Evolutionary conservation across 2,888 invertebrate genomes (phyloP), one percentile per base, ranked within the genome.

Genomic region (Listrodromus nycthemerus): DNA sequence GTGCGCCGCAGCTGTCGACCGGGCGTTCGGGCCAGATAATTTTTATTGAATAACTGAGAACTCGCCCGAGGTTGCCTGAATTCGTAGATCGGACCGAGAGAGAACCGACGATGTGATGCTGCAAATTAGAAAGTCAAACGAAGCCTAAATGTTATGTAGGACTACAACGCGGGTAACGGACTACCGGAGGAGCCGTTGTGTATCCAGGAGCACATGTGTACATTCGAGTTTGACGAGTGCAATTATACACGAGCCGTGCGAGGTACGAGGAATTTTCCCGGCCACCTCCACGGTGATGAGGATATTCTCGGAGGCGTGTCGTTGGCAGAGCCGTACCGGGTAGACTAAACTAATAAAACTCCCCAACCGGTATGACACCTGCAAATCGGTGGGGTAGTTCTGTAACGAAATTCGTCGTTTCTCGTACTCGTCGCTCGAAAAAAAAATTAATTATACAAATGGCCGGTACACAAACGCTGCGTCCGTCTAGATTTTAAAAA

Each of bases 61-160:
- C 80, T 67, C 45, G 66, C 41, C 45, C 77, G 82, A 52, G 58
- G 66, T 67, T 19, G 78, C 67, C 41, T 45, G 21, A 65, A 63
- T 70, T 70, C 70, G 41, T 61, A 65, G 19, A 69, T 65, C 65
- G 41, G 24, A 55, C 63, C 21, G 41, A 5, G 16, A 37, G 50
- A n/a, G 70, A 65, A 45, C 48, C 63, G 33, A 33, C 50, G 61
- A 79, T 71, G 78, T 86, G 83, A 74, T 79, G 66, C 75, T 69
- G 69, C 81, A 82, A 86, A 86, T 86, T 85, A 86, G 69, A 86
- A 86, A 86, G 86, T 86, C 86, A 86, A 86, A 86, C 86, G 84
- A 85, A 86, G 84, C 83, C 84, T 85, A 84, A 86, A 83, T 82
- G 84, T 85, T 85, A 82, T 83, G 63, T 83, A 67, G 71, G 24